These are phyloP conservation scores for Harpagoxenus sublaevis DNA, from an alignment of 2,888 invertebrate species.

Conservation along the genomic window DNA sequence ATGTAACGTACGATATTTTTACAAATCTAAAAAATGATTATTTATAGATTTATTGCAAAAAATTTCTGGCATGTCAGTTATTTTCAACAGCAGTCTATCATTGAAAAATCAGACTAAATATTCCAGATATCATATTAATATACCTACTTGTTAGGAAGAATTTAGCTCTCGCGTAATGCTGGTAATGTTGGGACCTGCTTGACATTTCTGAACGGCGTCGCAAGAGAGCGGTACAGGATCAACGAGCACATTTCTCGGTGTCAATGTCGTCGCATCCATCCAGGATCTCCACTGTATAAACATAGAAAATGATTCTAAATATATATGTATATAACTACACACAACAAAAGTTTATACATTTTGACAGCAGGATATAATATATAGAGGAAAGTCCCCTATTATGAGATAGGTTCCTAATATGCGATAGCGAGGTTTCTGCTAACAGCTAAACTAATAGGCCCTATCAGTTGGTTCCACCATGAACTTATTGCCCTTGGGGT, in stretches of 20 bases:
- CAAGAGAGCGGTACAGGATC: constrained; percentile 85
- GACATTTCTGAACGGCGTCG: constrained; percentile 82
- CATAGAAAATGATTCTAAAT: neutral
- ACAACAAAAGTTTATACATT: neutral
- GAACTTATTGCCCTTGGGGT: too few relatives aligned
- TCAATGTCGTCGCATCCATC: constrained; percentile 68
- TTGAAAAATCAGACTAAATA: neutral
- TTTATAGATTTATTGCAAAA: neutral
- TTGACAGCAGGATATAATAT: neutral
- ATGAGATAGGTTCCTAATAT: too few relatives aligned
- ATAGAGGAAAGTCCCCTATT: too few relatives aligned
- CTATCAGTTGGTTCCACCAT: too few relatives aligned
- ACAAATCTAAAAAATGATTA: neutral
- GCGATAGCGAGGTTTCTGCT: too few relatives aligned
- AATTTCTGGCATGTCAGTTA: neutral
- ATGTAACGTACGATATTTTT: neutral
- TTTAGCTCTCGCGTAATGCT: constrained; percentile 74
- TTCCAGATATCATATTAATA: neutral
- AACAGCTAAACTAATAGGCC: too few relatives aligned
- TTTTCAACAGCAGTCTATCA: neutral
- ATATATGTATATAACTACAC: neutral
- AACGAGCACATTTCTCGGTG: constrained; percentile 64
- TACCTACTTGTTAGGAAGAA: neutral
- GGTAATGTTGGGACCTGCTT: constrained; percentile 79
- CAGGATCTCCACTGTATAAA: neutral